Base-by-base conservation (phyloP, 2,797 vertebrate genomes). In the Pelobates cultripes region DNA sequence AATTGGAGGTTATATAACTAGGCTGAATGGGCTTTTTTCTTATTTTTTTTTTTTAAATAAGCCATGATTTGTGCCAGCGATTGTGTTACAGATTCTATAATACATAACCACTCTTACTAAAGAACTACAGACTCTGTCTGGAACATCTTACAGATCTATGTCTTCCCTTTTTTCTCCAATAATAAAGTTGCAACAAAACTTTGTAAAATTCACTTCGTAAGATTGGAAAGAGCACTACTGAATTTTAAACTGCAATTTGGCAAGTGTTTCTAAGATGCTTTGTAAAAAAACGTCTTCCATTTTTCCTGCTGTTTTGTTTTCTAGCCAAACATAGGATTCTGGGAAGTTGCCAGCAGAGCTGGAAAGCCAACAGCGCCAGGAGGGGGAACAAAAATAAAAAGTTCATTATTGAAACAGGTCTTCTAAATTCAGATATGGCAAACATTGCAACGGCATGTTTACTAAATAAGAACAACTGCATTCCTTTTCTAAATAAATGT, bases 401-500 rank as follows among this genome's bases (percentile, higher is more conserved):
- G 3, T 40, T 78, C 69, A 47, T 45, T 75, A 79, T 61, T 75
- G 77, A 43, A 78, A 83, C 7, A 17, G 14, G 13, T 67, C 63
- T 64, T 47, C 81, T 78, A 14, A 67, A 68, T 83, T 70, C 64
- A 43, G n/a, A 78, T 53, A 43, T 43, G 43, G 64, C 63, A 83
- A 83, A 78, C 71, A 74, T 69, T 4, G 64, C 12, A 4, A 76
- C 14, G 40, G 61, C 45, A 60, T 82, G 71, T 83, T 83, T 70
- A 78, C 76, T 70, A 78, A 78, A 78, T 53, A 64, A 15, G 45
- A 73, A 83, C 76, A 75, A 78, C 14, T 6, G 55, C 8, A 70
- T 70, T 70, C 69, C 75, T 74, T 47, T 83, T 55, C 43, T 60
- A 42, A 9, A 55, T 44, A 63, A 57, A 53, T 60, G 17, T 15